A percentile compares a stretch with the other conserved stretches of the same genome.
Evolutionary conservation across 1,140 invertebrate species (phyloP).

Genomic region (Eupristina koningsbergeri): DNA sequence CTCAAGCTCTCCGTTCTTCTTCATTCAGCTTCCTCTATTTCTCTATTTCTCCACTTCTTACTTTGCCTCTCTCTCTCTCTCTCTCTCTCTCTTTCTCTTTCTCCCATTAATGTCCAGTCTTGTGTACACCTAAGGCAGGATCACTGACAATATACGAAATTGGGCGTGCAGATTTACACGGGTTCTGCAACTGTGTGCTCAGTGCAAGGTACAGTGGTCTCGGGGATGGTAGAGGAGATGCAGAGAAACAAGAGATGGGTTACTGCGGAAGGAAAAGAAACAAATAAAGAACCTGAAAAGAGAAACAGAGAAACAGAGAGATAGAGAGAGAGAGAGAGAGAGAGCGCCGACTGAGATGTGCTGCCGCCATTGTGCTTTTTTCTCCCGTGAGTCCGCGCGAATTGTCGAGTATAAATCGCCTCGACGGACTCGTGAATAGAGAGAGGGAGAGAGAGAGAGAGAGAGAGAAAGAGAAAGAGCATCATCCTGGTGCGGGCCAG

Average conservation of each 20-base stretch:
- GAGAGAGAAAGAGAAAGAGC: constrained; percentile 7
- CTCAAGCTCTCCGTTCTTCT: constrained; percentile 40
- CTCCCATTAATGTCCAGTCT: background rate
- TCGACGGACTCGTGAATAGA: background rate
- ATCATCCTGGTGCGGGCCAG: constrained; percentile 22
- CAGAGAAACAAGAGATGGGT: constrained; percentile 27
- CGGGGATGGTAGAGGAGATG: constrained; percentile 11
- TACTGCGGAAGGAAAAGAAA: constrained; percentile 12
- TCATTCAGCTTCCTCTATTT: constrained; percentile 49
- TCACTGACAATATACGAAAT: background rate
- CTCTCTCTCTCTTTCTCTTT: constrained; percentile 41
- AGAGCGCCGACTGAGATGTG: background rate
- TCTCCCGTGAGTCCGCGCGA: constrained; percentile 9
- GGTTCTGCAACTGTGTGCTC: constrained; percentile 43
- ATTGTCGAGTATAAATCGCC: constrained; percentile 46
- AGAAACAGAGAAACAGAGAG: no score
- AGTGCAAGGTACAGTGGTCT: constrained; percentile 39
- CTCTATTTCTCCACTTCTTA: constrained; percentile 32
- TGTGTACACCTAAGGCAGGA: no score
- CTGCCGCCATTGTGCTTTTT: constrained; percentile 47
- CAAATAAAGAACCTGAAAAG: background rate
- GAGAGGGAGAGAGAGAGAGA: background rate
- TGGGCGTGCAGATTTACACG: constrained; percentile 41
- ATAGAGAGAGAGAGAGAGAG: no score
- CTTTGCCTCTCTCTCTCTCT: background rate